Conservation (phyloP, 2,888 invertebrate genomes). For the Meganola albula region DNA sequence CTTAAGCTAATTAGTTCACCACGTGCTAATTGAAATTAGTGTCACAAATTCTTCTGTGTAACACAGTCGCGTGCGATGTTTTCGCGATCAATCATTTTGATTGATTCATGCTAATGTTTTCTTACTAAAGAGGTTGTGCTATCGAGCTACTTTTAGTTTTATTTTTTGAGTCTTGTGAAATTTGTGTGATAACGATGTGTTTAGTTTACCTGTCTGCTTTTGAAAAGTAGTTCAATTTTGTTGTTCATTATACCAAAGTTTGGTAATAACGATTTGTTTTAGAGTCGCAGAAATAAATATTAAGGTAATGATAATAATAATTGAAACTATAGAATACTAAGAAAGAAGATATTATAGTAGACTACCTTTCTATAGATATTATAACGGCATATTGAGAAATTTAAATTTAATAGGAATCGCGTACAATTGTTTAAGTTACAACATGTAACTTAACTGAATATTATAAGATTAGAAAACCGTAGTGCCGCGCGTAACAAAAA, state of each 20-base stretch:
- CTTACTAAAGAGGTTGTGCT: constrained; percentile 34
- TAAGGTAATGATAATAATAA: too few species aligned
- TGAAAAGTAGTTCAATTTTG: background rate
- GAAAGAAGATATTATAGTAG: too few species aligned
- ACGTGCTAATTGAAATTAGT: constrained; percentile 39
- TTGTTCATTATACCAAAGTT: too few species aligned
- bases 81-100: constrained; percentile 56
- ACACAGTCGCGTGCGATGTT: constrained; percentile 12
- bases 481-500: constrained; percentile 21
- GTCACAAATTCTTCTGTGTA: constrained; percentile 36
- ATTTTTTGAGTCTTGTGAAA: constrained; percentile 19
- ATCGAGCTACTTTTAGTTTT: constrained; percentile 25
- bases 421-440: too few species aligned
- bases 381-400: too few species aligned
- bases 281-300: too few species aligned
- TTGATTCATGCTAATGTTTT: constrained; percentile 50
- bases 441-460: too few species aligned
- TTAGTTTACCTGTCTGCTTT: background rate
- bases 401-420: too few species aligned
- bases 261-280: too few species aligned
- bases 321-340: too few species aligned
- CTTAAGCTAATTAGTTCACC: constrained; percentile 40
- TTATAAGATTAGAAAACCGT: constrained; percentile 21
- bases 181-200: constrained; percentile 10
- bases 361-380: too few species aligned